Evolutionary conservation across 2,888 invertebrate species (phyloP).

Genomic region (Hyposoter dolosus): DNA sequence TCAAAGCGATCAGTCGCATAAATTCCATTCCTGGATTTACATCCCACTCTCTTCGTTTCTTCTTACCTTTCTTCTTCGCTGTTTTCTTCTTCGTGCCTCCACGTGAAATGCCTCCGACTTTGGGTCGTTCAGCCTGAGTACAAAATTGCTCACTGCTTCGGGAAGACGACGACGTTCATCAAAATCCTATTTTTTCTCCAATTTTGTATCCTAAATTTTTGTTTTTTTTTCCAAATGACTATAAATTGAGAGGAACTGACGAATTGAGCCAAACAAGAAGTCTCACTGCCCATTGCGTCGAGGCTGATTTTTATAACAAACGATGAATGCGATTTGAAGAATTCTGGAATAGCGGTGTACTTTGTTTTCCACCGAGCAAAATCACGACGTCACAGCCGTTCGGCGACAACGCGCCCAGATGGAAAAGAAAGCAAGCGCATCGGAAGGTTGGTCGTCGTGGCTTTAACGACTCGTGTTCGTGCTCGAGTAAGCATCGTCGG

Average conservation of each 20-base stretch:
- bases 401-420: slow-evolving; percentile 29
- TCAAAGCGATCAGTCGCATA: slow-evolving; percentile 58
- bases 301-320: background rate
- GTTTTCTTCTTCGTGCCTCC: slow-evolving; percentile 20
- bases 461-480: slow-evolving; percentile 48
- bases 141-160: background rate
- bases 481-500: slow-evolving; percentile 55
- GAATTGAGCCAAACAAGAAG: background rate
- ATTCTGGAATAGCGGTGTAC: slow-evolving; percentile 3
- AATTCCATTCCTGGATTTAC: slow-evolving; percentile 60
- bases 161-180: background rate
- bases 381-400: slow-evolving; percentile 2
- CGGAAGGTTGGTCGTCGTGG: slow-evolving; percentile 39
- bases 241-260: background rate
- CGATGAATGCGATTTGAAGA: background rate
- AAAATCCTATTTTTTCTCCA: background rate
- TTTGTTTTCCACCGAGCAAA: slow-evolving; percentile 27
- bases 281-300: background rate
- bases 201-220: background rate
- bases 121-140: background rate
- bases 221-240: background rate
- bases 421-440: slow-evolving; percentile 34
- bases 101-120: slow-evolving; percentile 9
- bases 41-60: background rate
- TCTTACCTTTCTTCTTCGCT: slow-evolving; percentile 66